Base-by-base conservation (phyloP, 2,113 vertebrate genomes). In the Todiramphus saurophagus region DNA sequence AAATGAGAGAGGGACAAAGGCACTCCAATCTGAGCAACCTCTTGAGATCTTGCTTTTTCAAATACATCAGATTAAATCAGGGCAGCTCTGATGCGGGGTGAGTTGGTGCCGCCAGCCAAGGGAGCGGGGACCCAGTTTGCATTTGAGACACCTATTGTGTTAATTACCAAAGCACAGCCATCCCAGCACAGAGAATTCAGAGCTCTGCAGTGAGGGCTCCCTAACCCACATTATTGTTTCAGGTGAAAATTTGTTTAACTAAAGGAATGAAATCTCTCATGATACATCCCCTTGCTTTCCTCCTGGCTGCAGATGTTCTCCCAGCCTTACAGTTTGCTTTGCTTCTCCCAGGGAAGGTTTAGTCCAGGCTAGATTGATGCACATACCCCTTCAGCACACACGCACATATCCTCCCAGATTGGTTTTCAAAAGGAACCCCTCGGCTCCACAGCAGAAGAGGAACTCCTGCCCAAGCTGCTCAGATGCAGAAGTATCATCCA, bases 41-140 rank as follows among this genome's bases (percentile, higher is more conserved):
- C 94, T 23, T 21, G 94, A 94, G 95, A 96, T n/a, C 31, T 23
- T 58, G 68, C 93, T 80, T 84, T 91, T 79, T 55, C 84, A 77
- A 62, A 68, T 33, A 23, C 7, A 13, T 91, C 92, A 82, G 80
- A 74, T 94, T n/a, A 88, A 95, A 95, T 94, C 89, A 96, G 96
- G 72, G 74, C 85, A 81, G 90, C 86, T 83, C 23, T 37, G 92
- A 41, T 66, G 93, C 83, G 33, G 85, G 93, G 88, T 35, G 87
- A 68, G 68, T 39, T 82, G 84, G 73, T 84, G 94, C 83, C 2
- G 16, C 44, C 89, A 95, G 93, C 76, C 46, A 4, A 63, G 5
- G 68, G 89, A 72, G 60, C 69, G 39, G 87, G 74, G 77, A 66
- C 79, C 84, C 90, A 23, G 16, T 96, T 79, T 90, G 93, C 93